A percentile compares a stretch with the other conserved stretches of the same genome.
Evolutionary conservation across 2,888 invertebrate species (phyloP).

Genomic region (Ethmia dodecea): DNA sequence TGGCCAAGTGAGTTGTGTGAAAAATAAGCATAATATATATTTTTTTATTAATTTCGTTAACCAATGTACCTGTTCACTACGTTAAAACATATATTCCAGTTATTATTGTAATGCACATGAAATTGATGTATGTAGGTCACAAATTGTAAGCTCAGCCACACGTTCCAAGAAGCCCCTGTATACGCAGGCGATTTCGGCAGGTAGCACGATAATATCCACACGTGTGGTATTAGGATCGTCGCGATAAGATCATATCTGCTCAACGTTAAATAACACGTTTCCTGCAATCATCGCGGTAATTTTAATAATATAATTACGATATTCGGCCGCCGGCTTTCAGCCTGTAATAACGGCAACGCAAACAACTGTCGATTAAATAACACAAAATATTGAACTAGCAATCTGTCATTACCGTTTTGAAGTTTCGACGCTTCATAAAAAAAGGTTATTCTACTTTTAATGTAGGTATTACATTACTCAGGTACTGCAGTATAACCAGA

Average conservation of each 20-base stretch:
- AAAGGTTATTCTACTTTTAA: background rate
- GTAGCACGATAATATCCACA: constrained; percentile 72
- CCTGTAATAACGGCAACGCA: constrained; percentile 44
- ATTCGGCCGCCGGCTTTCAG: constrained; percentile 58
- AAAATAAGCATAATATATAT: too few species aligned
- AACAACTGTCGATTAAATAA: constrained; percentile 41
- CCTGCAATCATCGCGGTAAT: constrained; percentile 73
- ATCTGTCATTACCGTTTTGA: constrained; percentile 37
- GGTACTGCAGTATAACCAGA: too few species aligned
- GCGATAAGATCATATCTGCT: constrained; percentile 69
- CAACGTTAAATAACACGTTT: constrained; percentile 75
- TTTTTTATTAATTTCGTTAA: too few species aligned
- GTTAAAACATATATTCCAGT: too few species aligned
- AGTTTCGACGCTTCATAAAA: constrained; percentile 18
- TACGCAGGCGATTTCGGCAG: constrained; percentile 65
- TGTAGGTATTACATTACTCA: too few species aligned
- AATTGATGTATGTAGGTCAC: too few species aligned
- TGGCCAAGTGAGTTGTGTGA: too few species aligned
- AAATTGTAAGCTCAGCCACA: constrained; percentile 34
- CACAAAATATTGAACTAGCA: constrained; percentile 34
- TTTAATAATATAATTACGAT: constrained; percentile 74
- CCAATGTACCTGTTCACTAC: too few species aligned
- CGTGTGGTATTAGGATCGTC: constrained; percentile 66
- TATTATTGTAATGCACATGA: too few species aligned
- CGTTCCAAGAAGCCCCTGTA: constrained; percentile 46